A percentile compares a stretch with the other conserved stretches of the same genome.
phyloP scores from a whole-genome alignment of 30 jellyfish, hydroid and myxozoan species.

The Nemopilema nomurai region DNA sequence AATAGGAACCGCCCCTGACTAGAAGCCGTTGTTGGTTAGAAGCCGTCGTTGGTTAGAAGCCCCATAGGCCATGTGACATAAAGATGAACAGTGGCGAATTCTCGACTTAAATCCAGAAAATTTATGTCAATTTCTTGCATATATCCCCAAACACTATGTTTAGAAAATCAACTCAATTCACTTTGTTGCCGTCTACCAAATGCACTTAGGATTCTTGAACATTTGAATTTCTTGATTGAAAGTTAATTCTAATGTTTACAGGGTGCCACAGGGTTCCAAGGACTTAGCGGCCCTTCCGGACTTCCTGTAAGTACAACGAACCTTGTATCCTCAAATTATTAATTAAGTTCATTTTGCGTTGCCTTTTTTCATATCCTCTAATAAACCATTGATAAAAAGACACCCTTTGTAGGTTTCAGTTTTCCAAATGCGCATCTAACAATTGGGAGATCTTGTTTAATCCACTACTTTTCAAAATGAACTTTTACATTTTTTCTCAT shows the following conservation, averaged over 20 bases:
- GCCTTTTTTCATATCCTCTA: neutral
- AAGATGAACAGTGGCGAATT: no score
- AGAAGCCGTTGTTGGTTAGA: no score
- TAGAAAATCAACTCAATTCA: no score
- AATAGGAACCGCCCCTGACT: no score
- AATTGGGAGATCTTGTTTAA: neutral
- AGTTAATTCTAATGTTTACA: neutral
- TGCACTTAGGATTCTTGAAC: no score
- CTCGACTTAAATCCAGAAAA: no score
- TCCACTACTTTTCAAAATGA: neutral
- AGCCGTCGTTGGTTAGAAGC: no score
- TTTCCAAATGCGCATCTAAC: neutral
- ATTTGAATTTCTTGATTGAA: no score
- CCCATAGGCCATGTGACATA: no score
- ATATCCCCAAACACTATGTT: no score
- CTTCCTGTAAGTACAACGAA: slow-evolving; percentile 67
- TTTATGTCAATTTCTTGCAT: no score
- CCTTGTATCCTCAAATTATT: neutral
- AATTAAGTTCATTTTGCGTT: neutral
- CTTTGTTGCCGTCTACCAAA: no score
- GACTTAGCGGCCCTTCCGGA: slow-evolving; percentile 88
- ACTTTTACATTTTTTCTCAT: neutral
- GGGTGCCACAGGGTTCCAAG: slow-evolving; percentile 90
- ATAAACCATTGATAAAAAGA: neutral
- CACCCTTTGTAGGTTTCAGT: neutral